A percentile compares a stretch with the other conserved stretches of the same genome.
These are phyloP conservation scores for Drosophila leontia DNA, from an alignment of 1,140 invertebrate genomes.

Conservation along the genomic window DNA sequence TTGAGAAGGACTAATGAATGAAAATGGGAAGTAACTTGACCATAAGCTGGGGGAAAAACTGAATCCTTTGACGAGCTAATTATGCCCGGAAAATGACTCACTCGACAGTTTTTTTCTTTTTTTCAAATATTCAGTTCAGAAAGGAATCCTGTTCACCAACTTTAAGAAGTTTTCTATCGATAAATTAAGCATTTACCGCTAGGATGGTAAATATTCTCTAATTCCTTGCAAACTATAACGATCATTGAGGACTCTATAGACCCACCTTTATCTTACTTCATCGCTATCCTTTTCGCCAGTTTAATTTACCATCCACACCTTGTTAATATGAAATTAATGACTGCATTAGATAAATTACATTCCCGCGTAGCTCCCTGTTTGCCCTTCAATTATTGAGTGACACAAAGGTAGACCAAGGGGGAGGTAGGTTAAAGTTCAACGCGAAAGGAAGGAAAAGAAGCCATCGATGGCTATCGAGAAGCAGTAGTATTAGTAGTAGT, in stretches of 20 bases:
- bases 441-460: conserved; percentile 17
- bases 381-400: conserved; percentile 62
- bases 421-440: conserved; percentile 35
- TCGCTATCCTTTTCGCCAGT: not conserved
- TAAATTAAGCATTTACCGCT: not conserved
- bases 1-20: conserved; percentile 41
- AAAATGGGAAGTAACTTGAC: conserved; percentile 19
- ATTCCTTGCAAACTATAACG: not conserved
- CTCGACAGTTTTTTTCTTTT: not conserved
- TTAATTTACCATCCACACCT: conserved; percentile 71
- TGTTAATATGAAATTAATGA: conserved; percentile 81
- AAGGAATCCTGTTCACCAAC: not conserved
- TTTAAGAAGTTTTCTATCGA: not conserved
- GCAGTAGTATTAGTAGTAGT: not conserved
- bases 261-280: not conserved
- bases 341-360: conserved; percentile 80
- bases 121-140: no score
- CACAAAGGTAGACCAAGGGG: not conserved
- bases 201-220: not conserved
- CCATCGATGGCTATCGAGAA: conserved; percentile 67
- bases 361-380: conserved; percentile 29
- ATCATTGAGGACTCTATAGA: not conserved
- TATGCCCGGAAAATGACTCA: conserved; percentile 9
- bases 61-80: conserved; percentile 24
- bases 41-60: not conserved